Evolutionary conservation across 2,113 vertebrate genomes (phyloP), one percentile per base, ranked within the genome.

Genomic region (Apistogramma diplotaenia): DNA sequence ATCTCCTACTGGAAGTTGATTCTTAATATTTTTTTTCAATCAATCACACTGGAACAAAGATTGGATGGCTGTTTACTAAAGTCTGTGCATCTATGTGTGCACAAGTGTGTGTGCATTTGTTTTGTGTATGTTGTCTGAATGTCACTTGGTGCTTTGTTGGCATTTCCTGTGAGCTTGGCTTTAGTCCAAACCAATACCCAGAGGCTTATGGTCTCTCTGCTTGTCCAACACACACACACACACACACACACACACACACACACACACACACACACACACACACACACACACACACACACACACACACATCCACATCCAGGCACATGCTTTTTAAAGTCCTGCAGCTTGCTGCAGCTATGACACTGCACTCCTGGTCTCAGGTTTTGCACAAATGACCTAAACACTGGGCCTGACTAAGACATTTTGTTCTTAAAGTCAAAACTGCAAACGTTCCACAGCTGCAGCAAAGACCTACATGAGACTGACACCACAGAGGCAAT

Each of bases 131-230:
- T 76, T 80, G 62, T 85, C 84, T 81, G 76, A 78, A 61, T 60
- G 11, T 85, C 76, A 51, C 67, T 75, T 59, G 56, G 67, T 89
- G 76, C 76, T 89, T 84, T 84, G 87, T 65, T 85, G 77, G 79
- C 74, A 79, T 82, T 87, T 85, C 49, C 71, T 76, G 62, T 70
- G 67, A 62, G 54, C 67, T 60, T 82, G 82, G 88, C 81, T 85
- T 79, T 43, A 46, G 60, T 81, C 87, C 91, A 90, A 89, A 61
- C 23, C 53, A 87, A 83, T 84, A 85, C 78, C 83, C 80, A 82
- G 37, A 51, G 73, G 86, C 73, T 73, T 73, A 74, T 65, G 27
- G 79, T 71, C 65, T 75, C 74, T 78, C 37, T 84, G 31, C 59
- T 78, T 59, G 57, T 82, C 31, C 33, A 40, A 62, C 21, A 55